Percentiles rank a stretch among this genome's conserved stretches.
Conservation (phyloP, 1,140 invertebrate species). For the Anoplolepis gracilipes region DNA sequence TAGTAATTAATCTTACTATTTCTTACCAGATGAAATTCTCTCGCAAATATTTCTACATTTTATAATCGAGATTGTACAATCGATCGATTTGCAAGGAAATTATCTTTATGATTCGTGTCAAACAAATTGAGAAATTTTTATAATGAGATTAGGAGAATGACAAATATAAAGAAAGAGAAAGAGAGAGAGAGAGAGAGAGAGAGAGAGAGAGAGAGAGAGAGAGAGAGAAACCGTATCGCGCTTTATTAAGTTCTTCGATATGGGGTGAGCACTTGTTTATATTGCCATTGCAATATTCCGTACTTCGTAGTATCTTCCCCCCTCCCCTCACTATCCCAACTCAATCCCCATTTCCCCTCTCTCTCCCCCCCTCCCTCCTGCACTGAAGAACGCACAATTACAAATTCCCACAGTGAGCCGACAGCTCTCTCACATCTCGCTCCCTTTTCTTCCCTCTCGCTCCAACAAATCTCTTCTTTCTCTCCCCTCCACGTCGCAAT, state of each 20-base stretch:
- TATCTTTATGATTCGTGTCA: neutral
- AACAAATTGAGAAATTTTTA: constrained; percentile 2
- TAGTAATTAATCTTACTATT: constrained; percentile 24
- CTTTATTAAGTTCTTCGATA: constrained; percentile 11
- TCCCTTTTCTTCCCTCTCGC: constrained; percentile 26
- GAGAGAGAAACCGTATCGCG: neutral
- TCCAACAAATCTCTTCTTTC: neutral
- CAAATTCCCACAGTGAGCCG: constrained; percentile 82
- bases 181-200: no score
- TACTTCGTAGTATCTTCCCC: neutral
- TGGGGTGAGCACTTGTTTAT: neutral
- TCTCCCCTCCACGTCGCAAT: no score
- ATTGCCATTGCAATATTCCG: constrained; percentile 2
- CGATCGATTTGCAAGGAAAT: neutral
- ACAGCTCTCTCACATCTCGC: constrained; percentile 48
- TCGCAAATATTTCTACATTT: neutral
- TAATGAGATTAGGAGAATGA: neutral
- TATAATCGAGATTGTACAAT: neutral
- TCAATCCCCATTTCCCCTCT: neutral
- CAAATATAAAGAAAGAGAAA: no score
- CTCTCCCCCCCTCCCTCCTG: constrained; percentile 5
- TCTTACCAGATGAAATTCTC: neutral
- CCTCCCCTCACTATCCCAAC: neutral
- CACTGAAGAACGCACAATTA: constrained; percentile 77
- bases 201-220: no score